A percentile compares a stretch with the other conserved stretches of the same genome.
These are phyloP conservation scores for Tyria jacobaeae DNA, from an alignment of 2,888 invertebrate genomes.

Conservation along the genomic window DNA sequence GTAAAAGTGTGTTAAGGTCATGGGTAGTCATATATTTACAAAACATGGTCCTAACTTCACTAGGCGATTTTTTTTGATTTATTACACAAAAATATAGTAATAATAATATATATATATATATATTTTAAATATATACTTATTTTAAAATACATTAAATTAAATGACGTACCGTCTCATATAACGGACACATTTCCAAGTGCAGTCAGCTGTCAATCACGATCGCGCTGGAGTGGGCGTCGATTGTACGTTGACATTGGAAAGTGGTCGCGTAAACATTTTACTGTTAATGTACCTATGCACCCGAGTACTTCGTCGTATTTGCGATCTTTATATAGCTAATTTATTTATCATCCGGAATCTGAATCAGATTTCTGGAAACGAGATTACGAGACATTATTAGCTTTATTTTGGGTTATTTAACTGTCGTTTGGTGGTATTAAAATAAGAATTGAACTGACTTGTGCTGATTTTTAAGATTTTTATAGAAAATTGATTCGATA, in stretches of 20 bases:
- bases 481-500: too few species aligned
- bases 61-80: too few species aligned
- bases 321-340: slow-evolving; percentile 25
- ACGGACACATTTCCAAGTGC: slow-evolving; percentile 55
- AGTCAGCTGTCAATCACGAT: slow-evolving; percentile 72
- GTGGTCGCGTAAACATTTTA: slow-evolving; percentile 64
- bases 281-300: slow-evolving; percentile 59
- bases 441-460: background rate
- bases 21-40: too few species aligned
- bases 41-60: too few species aligned
- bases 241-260: slow-evolving; percentile 77
- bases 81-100: too few species aligned
- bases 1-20: too few species aligned
- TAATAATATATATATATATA: background rate
- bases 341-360: slow-evolving; percentile 20
- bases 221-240: slow-evolving; percentile 68
- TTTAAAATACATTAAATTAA: too few species aligned
- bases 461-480: background rate
- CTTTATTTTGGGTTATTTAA: slow-evolving; percentile 11
- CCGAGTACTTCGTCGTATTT: slow-evolving; percentile 17
- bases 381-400: slow-evolving; percentile 8
- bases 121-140: too few species aligned
- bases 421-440: background rate
- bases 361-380: slow-evolving; percentile 9
- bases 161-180: slow-evolving; percentile 42